Evolutionary conservation across 2,888 invertebrate species (phyloP), one percentile per base, ranked within the genome.

Genomic region (Theretra japonica): DNA sequence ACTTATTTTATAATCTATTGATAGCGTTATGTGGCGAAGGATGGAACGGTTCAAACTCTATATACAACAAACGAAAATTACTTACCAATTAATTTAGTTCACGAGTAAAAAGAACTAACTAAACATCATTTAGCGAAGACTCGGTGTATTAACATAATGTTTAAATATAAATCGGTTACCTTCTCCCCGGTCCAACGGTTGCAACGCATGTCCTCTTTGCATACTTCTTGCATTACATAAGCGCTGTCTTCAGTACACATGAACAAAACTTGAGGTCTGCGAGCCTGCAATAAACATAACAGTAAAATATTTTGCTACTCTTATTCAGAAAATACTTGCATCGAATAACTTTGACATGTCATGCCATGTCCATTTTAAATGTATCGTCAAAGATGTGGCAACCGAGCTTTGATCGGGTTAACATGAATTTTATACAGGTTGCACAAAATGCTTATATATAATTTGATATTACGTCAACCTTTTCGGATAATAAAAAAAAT

Each of bases 241-340:
- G 97, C 97, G 50, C 97, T 97, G 72, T 95, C 90, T 48, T 93
- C 94, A 83, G 97, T 96, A 87, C 97, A 97, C 82, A 95, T 96
- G 83, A 97, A 97, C 80, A 96, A 95, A 4, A 97, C 96, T 58
- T 95, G 90, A 4, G 97, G 96, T 74, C 95, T 93, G 53, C 95
- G 92, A 70, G 95, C 95, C 95, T 96, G 84, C 25, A 74, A 68
- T 68, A 73, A 50, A 33, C 3, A 65, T 21, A 17, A 7, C 19
- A 56, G 28, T 57, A 30, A 56, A 56, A 17, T 30, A 30, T 28
- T n/a, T 19, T 59, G 69, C 2, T 41, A 41, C 15, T 4, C 41
- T 11, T 15, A 3, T 3, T 11, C 41, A 41, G 15, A 41, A 41
- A 3, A 41, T 11, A 41, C n/a, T n/a, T n/a, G n/a, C n/a, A n/a